Evolutionary conservation across 2,113 vertebrate species (phyloP).

Genomic region (Sialia sialis): DNA sequence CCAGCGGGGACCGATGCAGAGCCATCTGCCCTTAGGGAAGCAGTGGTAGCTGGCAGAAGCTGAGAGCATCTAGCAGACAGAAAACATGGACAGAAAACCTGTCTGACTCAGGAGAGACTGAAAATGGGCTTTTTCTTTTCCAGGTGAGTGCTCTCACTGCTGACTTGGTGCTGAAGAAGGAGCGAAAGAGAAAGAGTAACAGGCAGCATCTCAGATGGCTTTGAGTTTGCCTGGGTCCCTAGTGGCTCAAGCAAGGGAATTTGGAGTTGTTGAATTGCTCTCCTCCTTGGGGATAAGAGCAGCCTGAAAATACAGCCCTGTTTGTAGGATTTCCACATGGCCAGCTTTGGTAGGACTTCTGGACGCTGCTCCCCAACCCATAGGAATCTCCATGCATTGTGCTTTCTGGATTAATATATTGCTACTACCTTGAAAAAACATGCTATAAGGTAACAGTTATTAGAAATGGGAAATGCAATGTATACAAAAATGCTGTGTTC

Average conservation of each 20-base stretch:
- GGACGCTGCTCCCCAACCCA: not conserved
- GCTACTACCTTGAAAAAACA: not conserved
- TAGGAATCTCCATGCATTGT: not conserved
- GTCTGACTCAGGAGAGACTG: not conserved
- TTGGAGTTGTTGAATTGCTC: not conserved
- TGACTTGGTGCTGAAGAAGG: not conserved
- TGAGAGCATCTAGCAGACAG: not conserved
- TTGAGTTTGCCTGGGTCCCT: fast-evolving
- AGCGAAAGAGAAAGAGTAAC: not conserved
- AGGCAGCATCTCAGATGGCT: not conserved
- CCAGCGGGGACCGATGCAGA: not conserved
- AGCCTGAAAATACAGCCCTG: not conserved
- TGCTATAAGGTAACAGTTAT: not conserved
- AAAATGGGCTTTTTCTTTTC: not conserved
- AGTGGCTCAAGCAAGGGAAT: not conserved
- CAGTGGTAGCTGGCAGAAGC: not conserved
- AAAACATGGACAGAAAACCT: not conserved
- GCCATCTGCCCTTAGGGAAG: not conserved
- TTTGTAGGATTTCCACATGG: not conserved
- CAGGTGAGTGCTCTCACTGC: not conserved
- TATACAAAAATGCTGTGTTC: not conserved
- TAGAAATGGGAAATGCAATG: not conserved
- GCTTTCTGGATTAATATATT: not conserved
- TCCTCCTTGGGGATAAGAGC: not conserved
- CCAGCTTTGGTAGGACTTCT: not conserved